Evolutionary conservation across 2,113 vertebrate genomes (phyloP).

Genomic region (Solea senegalensis): DNA sequence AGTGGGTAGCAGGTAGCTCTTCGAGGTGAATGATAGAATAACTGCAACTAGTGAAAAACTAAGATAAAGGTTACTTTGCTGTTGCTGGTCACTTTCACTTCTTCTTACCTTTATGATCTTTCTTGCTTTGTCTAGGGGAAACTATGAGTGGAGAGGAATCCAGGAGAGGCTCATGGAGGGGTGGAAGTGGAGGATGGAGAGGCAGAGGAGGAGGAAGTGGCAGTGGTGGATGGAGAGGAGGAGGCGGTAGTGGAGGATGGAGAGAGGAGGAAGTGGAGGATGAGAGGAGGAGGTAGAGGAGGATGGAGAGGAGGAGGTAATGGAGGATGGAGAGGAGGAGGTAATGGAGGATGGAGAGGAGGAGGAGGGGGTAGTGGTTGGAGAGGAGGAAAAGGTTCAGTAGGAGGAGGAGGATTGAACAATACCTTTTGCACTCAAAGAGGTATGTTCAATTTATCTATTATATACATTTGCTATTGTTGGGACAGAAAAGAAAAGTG

Average conservation of each 20-base stretch:
- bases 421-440: conserved; percentile 35
- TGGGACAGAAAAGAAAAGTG: background rate
- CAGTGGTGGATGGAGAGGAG: conserved; percentile 50
- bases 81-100: too few relatives aligned
- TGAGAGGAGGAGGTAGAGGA: conserved; percentile 15
- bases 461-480: background rate
- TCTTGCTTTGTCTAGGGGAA: conserved; percentile 1
- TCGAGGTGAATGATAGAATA: too few relatives aligned
- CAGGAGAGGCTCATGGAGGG: conserved; percentile 72
- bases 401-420: conserved; percentile 20
- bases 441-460: conserved; percentile 32
- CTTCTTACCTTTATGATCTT: background rate
- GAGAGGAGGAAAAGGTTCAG: conserved; percentile 11
- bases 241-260: conserved; percentile 33
- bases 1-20: too few relatives aligned
- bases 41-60: too few relatives aligned
- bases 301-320: conserved; percentile 4
- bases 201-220: conserved; percentile 70
- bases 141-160: conserved; percentile 70
- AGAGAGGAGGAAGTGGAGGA: conserved; percentile 7
- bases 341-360: background rate
- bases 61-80: too few relatives aligned
- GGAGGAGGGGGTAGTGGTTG: conserved; percentile 37
- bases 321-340: background rate
- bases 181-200: conserved; percentile 58